Evolutionary conservation across 2,113 vertebrate species (phyloP).

Genomic region (Heloderma charlesbogerti): DNA sequence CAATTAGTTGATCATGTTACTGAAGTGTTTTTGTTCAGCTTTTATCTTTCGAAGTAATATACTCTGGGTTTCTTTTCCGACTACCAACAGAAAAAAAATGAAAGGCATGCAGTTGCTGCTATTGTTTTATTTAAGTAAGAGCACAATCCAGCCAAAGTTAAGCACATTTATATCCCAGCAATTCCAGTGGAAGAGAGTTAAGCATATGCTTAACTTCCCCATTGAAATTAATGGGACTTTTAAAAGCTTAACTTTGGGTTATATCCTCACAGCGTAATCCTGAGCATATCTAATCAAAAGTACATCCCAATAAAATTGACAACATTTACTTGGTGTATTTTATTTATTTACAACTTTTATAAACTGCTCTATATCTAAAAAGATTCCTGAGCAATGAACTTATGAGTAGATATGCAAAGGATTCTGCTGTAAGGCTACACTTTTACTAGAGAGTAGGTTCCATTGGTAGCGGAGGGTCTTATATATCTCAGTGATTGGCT

Average conservation of each 20-base stretch:
- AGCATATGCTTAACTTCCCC: background rate
- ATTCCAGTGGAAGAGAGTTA: background rate
- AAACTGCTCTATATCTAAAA: no score
- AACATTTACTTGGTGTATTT: no score
- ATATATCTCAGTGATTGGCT: background rate
- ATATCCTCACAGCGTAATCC: background rate
- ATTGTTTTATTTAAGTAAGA: background rate
- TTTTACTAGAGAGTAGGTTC: no score
- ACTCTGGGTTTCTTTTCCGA: fast-evolving
- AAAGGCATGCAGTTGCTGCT: no score
- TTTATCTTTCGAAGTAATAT: background rate
- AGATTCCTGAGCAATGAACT: no score
- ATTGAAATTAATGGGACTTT: background rate
- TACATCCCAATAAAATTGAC: background rate
- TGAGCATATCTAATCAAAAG: background rate
- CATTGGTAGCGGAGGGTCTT: background rate
- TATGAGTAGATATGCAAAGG: no score
- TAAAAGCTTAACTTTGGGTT: background rate
- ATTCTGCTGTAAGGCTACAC: background rate
- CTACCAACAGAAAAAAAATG: background rate
- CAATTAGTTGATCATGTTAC: background rate
- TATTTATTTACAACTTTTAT: no score
- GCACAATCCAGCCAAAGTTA: background rate
- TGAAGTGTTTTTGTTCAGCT: background rate
- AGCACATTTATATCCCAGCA: background rate